Conservation (phyloP, 2,113 vertebrate genomes). For the Stegostoma tigrinum region DNA sequence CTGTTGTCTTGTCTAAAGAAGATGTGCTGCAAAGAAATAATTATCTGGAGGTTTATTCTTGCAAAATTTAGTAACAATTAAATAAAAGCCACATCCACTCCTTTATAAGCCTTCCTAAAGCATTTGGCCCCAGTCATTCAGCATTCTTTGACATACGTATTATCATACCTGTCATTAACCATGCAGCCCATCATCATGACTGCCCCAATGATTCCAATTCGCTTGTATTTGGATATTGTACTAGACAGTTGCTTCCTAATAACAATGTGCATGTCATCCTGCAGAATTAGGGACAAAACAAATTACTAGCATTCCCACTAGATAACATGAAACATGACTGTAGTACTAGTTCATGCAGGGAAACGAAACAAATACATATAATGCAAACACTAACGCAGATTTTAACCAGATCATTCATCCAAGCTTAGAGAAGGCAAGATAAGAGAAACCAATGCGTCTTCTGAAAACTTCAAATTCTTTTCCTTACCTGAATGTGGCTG, state of each 20-base stretch:
- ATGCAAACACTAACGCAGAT: neutral
- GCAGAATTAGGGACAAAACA: conserved; percentile 31
- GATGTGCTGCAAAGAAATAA: neutral
- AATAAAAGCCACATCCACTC: neutral
- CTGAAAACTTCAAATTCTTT: neutral
- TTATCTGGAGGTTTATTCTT: neutral
- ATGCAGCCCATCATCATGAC: conserved; percentile 79
- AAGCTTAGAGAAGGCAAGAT: neutral
- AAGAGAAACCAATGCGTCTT: neutral
- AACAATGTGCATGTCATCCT: conserved; percentile 95
- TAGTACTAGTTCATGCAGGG: neutral
- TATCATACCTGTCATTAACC: conserved; percentile 64
- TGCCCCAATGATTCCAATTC: conserved; percentile 89
- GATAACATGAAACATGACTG: neutral
- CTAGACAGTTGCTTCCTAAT: conserved; percentile 94
- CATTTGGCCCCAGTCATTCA: neutral
- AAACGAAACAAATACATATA: neutral
- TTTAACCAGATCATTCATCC: neutral
- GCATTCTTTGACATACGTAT: neutral
- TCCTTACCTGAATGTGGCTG: conserved; percentile 77
- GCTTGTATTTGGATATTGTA: conserved; percentile 79
- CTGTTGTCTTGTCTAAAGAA: neutral
- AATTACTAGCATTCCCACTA: neutral
- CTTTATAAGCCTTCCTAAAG: neutral
- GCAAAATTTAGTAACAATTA: neutral